Evolutionary conservation across 2,113 vertebrate species (phyloP).

Genomic region (Meriones unguiculatus): DNA sequence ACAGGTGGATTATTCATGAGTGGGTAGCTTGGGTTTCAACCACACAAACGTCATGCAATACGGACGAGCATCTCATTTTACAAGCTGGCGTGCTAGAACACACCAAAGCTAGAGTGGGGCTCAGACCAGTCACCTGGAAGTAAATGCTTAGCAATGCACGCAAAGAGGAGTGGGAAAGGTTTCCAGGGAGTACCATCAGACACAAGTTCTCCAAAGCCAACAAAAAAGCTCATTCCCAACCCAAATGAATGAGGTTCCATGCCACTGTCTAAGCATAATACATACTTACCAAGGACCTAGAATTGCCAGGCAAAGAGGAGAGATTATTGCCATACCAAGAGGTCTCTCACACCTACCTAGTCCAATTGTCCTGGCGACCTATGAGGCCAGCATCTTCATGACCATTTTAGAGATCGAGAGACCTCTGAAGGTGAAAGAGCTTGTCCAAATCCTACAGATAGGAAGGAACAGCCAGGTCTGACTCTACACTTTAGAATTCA

Average conservation of each 20-base stretch:
- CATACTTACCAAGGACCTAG: not conserved
- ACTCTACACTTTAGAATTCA: not conserved
- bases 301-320: fast-evolving
- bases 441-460: not conserved
- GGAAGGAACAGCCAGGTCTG: not conserved
- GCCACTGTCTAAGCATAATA: fast-evolving
- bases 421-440: not conserved
- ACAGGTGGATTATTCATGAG: conserved; percentile 84
- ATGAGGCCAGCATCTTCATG: fast-evolving
- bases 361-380: not conserved
- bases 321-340: fast-evolving
- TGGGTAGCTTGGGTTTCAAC: conserved; percentile 70
- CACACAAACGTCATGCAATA: conserved; percentile 63
- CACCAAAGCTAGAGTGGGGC: not conserved
- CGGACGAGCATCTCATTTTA: conserved; percentile 60
- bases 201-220: not conserved
- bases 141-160: fast-evolving
- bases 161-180: not conserved
- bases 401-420: not conserved
- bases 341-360: not conserved
- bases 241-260: fast-evolving
- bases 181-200: not conserved
- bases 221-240: fast-evolving
- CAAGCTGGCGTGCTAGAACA: not conserved
- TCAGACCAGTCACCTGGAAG: not conserved